Conservation (phyloP, 2,888 invertebrate genomes). For the Geophilus truncorum region DNA sequence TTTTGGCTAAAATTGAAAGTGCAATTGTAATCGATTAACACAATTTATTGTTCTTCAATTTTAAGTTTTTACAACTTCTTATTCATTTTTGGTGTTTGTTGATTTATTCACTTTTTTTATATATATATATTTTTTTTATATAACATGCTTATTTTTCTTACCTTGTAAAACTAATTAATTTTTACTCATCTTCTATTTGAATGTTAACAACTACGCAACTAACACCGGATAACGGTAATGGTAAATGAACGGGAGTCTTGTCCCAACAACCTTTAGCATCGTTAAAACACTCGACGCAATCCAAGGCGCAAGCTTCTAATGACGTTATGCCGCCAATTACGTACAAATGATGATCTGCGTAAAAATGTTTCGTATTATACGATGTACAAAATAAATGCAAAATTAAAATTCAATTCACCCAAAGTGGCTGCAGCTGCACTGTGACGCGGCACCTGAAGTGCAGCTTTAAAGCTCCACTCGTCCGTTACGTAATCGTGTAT, state of each 20-base stretch:
- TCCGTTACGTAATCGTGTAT: conserved; percentile 27
- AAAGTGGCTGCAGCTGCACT: conserved; percentile 22
- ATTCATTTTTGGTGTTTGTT: not conserved
- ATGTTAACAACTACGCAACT: conserved; percentile 12
- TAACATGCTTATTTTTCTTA: not conserved
- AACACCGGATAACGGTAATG: conserved; percentile 28
- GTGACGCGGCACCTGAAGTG: conserved; percentile 30
- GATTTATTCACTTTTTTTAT: not conserved
- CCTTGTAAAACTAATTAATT: not conserved
- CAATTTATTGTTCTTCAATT: not conserved
- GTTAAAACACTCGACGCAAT: conserved; percentile 32
- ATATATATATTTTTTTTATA: not conserved
- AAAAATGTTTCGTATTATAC: too few species aligned
- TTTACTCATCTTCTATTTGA: not conserved
- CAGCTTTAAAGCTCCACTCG: conserved; percentile 30
- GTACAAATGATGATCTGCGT: conserved; percentile 5
- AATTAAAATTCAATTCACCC: not conserved
- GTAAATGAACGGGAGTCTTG: conserved; percentile 1
- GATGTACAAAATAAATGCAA: not conserved
- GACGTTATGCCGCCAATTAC: conserved; percentile 33
- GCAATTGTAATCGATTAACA: too few species aligned
- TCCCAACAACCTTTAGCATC: conserved; percentile 23
- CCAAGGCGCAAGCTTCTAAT: conserved; percentile 28
- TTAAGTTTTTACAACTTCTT: not conserved
- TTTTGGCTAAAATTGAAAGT: too few species aligned